These are phyloP conservation scores for Megathymus violae DNA, from an alignment of 1,140 invertebrate genomes.

Conservation along the genomic window DNA sequence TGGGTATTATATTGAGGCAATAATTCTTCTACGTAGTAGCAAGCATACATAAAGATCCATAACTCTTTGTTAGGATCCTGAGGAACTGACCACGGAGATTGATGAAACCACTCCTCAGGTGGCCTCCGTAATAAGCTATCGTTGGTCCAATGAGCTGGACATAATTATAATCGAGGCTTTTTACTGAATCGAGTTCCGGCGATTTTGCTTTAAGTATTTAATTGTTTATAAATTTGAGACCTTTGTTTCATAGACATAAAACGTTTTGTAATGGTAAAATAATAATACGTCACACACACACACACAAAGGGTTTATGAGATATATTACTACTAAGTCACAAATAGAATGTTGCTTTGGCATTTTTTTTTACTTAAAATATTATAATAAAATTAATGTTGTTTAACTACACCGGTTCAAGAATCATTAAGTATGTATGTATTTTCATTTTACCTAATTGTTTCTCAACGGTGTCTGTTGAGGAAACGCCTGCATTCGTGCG, in stretches of 20 bases:
- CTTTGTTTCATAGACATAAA: slow-evolving; percentile 11
- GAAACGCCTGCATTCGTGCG: slow-evolving; percentile 1
- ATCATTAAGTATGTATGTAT: slow-evolving; percentile 42
- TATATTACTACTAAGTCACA: too few relatives aligned
- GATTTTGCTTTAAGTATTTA: slow-evolving; percentile 8
- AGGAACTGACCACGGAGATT: slow-evolving; percentile 69
- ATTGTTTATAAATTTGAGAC: background rate
- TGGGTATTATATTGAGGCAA: slow-evolving; percentile 74
- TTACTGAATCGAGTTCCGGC: slow-evolving; percentile 6
- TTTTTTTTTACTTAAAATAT: too few relatives aligned
- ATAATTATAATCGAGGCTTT: background rate
- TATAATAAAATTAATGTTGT: too few relatives aligned
- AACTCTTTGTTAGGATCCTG: slow-evolving; percentile 76
- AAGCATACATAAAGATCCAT: slow-evolving; percentile 68
- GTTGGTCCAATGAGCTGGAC: slow-evolving; percentile 44
- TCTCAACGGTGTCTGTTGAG: slow-evolving; percentile 37
- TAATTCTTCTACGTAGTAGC: slow-evolving; percentile 79
- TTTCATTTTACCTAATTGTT: slow-evolving; percentile 72
- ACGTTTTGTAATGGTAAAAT: too few relatives aligned
- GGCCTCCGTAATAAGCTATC: slow-evolving; percentile 70
- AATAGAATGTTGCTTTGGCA: too few relatives aligned
- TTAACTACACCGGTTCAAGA: too few relatives aligned
- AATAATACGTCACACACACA: too few relatives aligned
- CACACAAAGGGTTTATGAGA: too few relatives aligned
- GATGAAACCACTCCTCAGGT: slow-evolving; percentile 76